Conservation (phyloP, 2,888 invertebrate genomes). For the Lymantria dispar region DNA sequence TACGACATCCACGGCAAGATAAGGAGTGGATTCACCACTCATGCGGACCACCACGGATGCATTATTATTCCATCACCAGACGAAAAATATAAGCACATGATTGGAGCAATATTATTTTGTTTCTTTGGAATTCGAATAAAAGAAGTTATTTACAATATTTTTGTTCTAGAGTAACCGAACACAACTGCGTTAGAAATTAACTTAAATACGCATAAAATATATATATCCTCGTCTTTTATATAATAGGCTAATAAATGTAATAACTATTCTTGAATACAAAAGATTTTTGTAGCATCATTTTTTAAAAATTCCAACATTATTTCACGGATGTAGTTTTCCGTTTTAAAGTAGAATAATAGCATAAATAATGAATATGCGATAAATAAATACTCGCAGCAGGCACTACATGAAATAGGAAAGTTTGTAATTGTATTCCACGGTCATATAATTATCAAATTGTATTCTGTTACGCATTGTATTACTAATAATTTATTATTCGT, state of each 20-base stretch:
- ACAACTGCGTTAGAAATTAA: neutral
- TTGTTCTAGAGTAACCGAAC: no score
- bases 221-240: neutral
- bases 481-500: neutral
- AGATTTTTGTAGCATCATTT: neutral
- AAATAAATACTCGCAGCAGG: neutral
- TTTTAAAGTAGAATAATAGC: neutral
- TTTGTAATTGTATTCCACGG: neutral
- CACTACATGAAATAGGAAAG: neutral
- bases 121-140: no score
- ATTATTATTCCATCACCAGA: no score
- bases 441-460: neutral
- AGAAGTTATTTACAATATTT: no score
- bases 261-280: neutral
- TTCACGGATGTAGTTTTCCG: neutral
- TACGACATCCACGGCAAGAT: no score
- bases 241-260: neutral
- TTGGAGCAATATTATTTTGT: no score
- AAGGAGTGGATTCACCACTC: no score
- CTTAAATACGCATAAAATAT: neutral
- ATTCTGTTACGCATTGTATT: neutral
- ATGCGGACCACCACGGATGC: no score
- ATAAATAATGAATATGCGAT: neutral
- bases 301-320: neutral
- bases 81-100: no score